Evolutionary conservation across 2,113 vertebrate genomes (phyloP).

Genomic region (Festucalex cinctus): DNA sequence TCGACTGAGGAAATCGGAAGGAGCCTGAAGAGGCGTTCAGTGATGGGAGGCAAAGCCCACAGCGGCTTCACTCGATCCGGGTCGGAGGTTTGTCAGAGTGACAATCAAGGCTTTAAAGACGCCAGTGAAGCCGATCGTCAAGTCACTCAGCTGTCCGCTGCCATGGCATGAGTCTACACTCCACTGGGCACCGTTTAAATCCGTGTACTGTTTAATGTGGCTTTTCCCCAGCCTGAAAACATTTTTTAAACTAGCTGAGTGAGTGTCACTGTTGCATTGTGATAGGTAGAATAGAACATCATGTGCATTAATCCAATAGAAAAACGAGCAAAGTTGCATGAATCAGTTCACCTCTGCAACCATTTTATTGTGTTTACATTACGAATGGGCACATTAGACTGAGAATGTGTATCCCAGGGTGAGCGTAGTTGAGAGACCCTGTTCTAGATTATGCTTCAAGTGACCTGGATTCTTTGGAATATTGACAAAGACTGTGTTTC

Average conservation of each 20-base stretch:
- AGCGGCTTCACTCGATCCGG: conserved; percentile 32
- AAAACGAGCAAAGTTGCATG: neutral
- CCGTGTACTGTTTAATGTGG: neutral
- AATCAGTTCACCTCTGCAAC: too few species aligned
- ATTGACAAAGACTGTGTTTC: neutral
- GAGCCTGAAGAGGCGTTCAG: conserved; percentile 37
- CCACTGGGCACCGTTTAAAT: neutral
- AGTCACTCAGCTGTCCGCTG: conserved; percentile 2
- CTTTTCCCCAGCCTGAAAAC: neutral
- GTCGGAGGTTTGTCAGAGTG: conserved; percentile 46
- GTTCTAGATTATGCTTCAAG: too few species aligned
- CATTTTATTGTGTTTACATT: too few species aligned
- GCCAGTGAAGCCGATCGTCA: conserved; percentile 29
- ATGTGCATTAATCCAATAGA: neutral
- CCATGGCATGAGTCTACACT: neutral
- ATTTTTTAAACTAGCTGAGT: neutral
- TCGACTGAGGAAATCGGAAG: conserved; percentile 39
- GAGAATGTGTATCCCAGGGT: too few species aligned
- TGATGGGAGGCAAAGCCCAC: conserved; percentile 36
- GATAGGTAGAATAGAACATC: neutral
- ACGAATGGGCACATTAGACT: too few species aligned
- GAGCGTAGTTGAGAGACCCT: too few species aligned
- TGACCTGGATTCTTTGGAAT: neutral
- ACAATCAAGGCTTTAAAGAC: conserved; percentile 43
- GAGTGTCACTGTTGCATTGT: neutral